Evolutionary conservation across 53 echinoderm and acorn worm genomes (phyloP).

Genomic region (Patiria pectinifera): DNA sequence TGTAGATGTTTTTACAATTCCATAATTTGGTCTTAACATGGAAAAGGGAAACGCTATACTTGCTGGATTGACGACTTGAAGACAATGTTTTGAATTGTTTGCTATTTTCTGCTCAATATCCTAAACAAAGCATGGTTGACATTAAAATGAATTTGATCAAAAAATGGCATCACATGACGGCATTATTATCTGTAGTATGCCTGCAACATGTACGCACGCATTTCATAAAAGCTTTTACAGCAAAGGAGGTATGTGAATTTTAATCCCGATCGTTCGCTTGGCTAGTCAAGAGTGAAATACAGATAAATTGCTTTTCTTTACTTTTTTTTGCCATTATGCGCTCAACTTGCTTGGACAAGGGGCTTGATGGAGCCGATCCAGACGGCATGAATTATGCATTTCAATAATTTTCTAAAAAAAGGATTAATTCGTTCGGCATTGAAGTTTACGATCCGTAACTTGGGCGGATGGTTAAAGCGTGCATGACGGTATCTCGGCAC

Average conservation of each 20-base stretch:
- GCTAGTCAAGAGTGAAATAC: background rate
- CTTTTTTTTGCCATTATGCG: background rate
- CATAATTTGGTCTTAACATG: too few species aligned
- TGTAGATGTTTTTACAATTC: too few species aligned
- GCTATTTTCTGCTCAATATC: too few species aligned
- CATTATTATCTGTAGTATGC: background rate
- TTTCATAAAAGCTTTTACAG: background rate
- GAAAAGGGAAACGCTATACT: too few species aligned
- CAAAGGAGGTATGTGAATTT: background rate
- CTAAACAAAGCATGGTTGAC: too few species aligned
- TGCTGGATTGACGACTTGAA: too few species aligned
- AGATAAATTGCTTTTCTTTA: background rate
- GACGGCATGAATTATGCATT: conserved; percentile 13
- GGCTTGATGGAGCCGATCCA: background rate
- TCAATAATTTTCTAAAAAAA: background rate
- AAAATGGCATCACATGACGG: background rate
- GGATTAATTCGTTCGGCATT: conserved; percentile 21
- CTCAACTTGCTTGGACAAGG: background rate
- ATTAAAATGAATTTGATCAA: too few species aligned
- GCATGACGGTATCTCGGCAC: background rate
- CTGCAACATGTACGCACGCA: background rate
- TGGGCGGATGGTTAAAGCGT: background rate
- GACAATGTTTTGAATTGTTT: too few species aligned
- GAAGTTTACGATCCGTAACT: conserved; percentile 21
- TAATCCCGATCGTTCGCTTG: background rate